A percentile compares a stretch with the other conserved stretches of the same genome.
These are phyloP conservation scores for Temnothorax longispinosus DNA, from an alignment of 1,140 invertebrate species.

Conservation along the genomic window DNA sequence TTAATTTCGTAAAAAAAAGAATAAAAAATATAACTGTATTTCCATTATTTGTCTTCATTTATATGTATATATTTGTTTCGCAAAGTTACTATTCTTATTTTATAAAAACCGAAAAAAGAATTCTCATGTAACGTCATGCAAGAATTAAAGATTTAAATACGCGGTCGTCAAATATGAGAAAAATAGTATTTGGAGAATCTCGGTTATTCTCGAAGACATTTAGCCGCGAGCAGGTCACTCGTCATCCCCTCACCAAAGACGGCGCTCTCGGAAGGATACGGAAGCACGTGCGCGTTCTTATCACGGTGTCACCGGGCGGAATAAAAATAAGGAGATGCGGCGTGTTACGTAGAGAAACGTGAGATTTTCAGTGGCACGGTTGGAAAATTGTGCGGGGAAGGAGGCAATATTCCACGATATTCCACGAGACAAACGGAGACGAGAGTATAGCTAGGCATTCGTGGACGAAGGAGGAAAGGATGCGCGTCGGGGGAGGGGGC, in stretches of 20 bases:
- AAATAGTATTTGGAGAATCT: slow-evolving; percentile 49
- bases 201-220: slow-evolving; percentile 41
- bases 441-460: slow-evolving; percentile 12
- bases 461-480: slow-evolving; percentile 30
- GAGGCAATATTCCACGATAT: slow-evolving; percentile 35
- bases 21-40: neutral
- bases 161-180: neutral
- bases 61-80: no score
- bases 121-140: neutral
- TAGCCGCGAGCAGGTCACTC: slow-evolving; percentile 35
- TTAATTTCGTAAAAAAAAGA: neutral
- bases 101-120: neutral
- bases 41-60: neutral
- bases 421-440: slow-evolving; percentile 35
- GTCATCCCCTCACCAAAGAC: slow-evolving; percentile 53
- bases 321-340: slow-evolving; percentile 68
- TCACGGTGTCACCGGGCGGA: slow-evolving; percentile 63
- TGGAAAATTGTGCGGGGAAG: slow-evolving; percentile 59
- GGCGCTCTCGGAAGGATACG: slow-evolving; percentile 57
- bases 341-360: slow-evolving; percentile 42
- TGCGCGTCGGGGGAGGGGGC: slow-evolving; percentile 10
- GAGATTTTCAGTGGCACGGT: slow-evolving; percentile 57
- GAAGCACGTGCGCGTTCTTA: slow-evolving; percentile 76
- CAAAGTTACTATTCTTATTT: neutral
- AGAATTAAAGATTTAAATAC: neutral